A percentile compares a stretch with the other conserved stretches of the same genome.
Evolutionary conservation across 1,140 invertebrate genomes (phyloP).

Genomic region (Galleria mellonella): DNA sequence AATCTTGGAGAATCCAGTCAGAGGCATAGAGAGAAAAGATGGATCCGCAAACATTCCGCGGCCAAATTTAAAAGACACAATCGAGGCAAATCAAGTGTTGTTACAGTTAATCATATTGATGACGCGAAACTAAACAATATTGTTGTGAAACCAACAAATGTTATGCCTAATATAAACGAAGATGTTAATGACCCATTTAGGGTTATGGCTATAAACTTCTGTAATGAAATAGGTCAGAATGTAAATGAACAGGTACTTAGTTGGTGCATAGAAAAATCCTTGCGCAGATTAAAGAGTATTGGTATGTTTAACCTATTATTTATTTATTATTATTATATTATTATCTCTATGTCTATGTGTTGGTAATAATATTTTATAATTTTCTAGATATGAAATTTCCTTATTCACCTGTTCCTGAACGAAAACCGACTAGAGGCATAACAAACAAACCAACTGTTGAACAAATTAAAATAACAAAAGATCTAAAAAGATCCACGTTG

Average conservation of each 20-base stretch:
- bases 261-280: conserved; percentile 56
- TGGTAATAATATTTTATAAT: too few species aligned
- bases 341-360: not conserved
- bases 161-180: not conserved
- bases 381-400: too few species aligned
- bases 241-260: conserved; percentile 31
- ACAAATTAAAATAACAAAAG: too few species aligned
- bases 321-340: not conserved
- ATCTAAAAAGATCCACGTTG: too few species aligned
- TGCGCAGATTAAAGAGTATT: conserved; percentile 44
- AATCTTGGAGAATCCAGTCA: too few species aligned
- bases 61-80: conserved; percentile 17
- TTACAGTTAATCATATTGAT: not conserved
- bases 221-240: conserved; percentile 49
- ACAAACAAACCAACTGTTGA: too few species aligned
- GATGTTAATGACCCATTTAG: conserved; percentile 36
- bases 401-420: too few species aligned
- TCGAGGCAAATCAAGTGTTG: not conserved
- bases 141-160: not conserved
- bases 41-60: conserved; percentile 39
- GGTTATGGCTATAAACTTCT: conserved; percentile 49
- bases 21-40: conserved; percentile 31
- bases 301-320: conserved; percentile 29
- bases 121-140: conserved; percentile 4
- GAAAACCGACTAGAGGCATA: too few species aligned